phyloP scores from a whole-genome alignment of 23 tunicate genomes.

The Clavelina lepadiformis region DNA sequence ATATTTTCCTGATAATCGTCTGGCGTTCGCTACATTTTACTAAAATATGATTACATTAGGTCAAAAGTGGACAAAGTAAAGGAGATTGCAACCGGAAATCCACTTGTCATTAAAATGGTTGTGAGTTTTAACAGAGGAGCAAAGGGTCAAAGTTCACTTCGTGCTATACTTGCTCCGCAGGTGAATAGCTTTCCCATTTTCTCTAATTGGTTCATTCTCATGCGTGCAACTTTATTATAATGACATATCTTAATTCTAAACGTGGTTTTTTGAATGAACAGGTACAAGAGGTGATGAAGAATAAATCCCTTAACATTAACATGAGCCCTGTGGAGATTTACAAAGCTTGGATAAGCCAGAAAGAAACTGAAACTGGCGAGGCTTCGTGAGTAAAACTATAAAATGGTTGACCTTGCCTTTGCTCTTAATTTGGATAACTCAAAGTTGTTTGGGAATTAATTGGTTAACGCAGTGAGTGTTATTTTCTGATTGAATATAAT shows the following conservation, averaged over 20 bases:
- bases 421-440: background rate
- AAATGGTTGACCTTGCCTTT: background rate
- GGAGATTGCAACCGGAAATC: conserved; percentile 93
- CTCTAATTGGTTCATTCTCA: too few relatives aligned
- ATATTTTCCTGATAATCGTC: background rate
- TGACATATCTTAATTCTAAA: too few relatives aligned
- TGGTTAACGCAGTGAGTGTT: background rate
- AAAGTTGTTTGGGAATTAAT: background rate
- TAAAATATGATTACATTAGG: conserved; percentile 30
- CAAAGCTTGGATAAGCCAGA: conserved; percentile 89
- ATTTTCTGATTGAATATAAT: background rate
- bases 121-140: conserved; percentile 95
- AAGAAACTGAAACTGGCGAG: conserved; percentile 96
- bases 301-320: conserved; percentile 76
- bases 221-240: too few relatives aligned
- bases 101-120: conserved; percentile 95
- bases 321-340: conserved; percentile 91
- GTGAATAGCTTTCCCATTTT: too few relatives aligned
- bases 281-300: conserved; percentile 88
- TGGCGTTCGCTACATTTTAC: background rate
- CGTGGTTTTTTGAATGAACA: background rate
- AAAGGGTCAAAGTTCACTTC: conserved; percentile 92
- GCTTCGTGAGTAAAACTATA: conserved; percentile 64
- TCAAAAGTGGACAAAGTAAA: conserved; percentile 94
- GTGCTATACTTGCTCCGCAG: conserved; percentile 89